A percentile compares a stretch with the other conserved stretches of the same genome.
Evolutionary conservation across 2,797 vertebrate genomes (phyloP).

Genomic region (Manis pentadactyla): DNA sequence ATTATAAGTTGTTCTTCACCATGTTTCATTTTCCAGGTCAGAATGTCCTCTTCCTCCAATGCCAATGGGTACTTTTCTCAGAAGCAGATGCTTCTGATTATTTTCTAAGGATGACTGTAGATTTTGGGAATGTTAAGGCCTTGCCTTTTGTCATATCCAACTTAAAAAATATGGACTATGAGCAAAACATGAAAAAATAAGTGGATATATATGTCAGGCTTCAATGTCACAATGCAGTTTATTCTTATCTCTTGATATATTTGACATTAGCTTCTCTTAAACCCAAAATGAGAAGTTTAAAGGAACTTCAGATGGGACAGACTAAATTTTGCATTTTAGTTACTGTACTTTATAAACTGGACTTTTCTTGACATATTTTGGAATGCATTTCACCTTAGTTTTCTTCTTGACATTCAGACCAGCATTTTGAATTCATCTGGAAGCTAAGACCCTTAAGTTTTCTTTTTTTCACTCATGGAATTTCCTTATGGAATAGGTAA

Average conservation of each 20-base stretch:
- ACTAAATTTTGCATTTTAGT: background rate
- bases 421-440: background rate
- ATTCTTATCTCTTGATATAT: background rate
- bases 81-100: background rate
- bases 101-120: background rate
- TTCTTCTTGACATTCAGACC: background rate
- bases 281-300: background rate
- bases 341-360: background rate
- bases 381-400: background rate
- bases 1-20: background rate
- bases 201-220: background rate
- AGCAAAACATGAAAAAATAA: background rate
- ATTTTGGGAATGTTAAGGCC: accelerated
- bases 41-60: accelerated
- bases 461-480: background rate
- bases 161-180: background rate
- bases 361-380: background rate
- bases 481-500: background rate
- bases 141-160: background rate
- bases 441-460: background rate
- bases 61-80: accelerated
- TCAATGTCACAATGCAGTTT: accelerated
- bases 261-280: background rate
- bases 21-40: background rate
- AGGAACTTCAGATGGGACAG: accelerated